A percentile compares a stretch with the other conserved stretches of the same genome.
These are phyloP conservation scores for Halichoerus grypus DNA, from an alignment of 2,113 vertebrate species.

Conservation along the genomic window DNA sequence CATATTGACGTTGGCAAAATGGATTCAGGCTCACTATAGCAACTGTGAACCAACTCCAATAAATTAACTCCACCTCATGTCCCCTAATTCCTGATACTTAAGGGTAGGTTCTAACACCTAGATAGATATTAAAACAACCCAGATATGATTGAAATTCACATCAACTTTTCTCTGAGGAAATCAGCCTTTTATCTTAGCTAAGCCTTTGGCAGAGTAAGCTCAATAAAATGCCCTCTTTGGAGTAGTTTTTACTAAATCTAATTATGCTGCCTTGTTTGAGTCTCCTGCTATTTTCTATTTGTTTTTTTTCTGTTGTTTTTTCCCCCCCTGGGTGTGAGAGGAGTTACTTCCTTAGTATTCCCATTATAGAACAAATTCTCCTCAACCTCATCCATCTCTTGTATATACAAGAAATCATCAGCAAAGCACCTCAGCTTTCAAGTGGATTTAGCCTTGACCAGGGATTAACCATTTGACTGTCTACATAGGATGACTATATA, in stretches of 20 bases:
- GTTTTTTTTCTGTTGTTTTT: neutral
- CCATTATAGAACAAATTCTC: neutral
- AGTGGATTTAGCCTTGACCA: constrained; percentile 9
- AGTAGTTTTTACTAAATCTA: constrained; percentile 49
- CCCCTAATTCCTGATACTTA: constrained; percentile 47
- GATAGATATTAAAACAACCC: constrained; percentile 42
- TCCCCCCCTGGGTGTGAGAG: neutral
- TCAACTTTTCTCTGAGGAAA: constrained; percentile 59
- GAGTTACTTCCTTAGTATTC: constrained; percentile 36
- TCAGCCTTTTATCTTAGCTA: constrained; percentile 66
- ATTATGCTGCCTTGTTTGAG: constrained; percentile 22
- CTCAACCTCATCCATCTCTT: neutral
- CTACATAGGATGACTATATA: neutral
- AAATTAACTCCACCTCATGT: constrained; percentile 5
- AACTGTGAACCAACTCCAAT: constrained; percentile 32
- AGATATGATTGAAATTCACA: constrained; percentile 52
- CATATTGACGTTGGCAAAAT: constrained; percentile 1
- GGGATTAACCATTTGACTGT: constrained; percentile 63
- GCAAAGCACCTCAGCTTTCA: constrained; percentile 27
- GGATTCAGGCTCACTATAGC: constrained; percentile 27
- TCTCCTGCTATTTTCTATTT: neutral
- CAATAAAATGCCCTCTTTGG: constrained; percentile 27
- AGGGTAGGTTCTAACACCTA: constrained; percentile 16
- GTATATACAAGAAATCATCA: constrained; percentile 53
- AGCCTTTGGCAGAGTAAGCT: constrained; percentile 29